phyloP scores from a whole-genome alignment of 2,797 vertebrate species.

The Microctenopoma stevenorrisi region DNA sequence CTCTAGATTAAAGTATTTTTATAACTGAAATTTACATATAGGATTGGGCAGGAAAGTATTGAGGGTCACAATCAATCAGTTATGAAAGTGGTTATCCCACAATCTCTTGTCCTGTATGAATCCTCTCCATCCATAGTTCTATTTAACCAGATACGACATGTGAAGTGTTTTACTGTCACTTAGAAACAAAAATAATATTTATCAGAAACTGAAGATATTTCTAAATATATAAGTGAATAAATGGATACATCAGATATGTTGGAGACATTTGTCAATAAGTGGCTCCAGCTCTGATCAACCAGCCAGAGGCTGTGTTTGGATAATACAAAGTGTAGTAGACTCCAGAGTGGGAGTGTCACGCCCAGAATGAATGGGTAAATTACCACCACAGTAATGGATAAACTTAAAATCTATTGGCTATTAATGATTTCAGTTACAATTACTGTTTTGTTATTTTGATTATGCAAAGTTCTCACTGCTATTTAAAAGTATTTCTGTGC shows the following conservation, averaged over 20 bases:
- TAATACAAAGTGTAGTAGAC: background rate
- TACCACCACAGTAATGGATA: conserved; percentile 15
- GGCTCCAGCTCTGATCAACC: conserved; percentile 2
- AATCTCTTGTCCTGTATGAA: conserved; percentile 6
- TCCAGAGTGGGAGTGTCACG: background rate
- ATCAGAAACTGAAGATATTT: conserved; percentile 28
- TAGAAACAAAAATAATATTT: conserved; percentile 26
- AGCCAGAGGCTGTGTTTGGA: background rate
- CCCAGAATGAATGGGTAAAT: background rate
- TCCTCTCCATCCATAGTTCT: background rate
- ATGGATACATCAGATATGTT: background rate
- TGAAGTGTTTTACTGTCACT: conserved; percentile 22
- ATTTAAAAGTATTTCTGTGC: conserved; percentile 6
- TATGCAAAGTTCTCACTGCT: conserved; percentile 12
- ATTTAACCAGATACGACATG: conserved; percentile 4
- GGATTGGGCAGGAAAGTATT: conserved; percentile 3
- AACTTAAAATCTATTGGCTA: conserved; percentile 4
- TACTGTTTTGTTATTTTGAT: background rate
- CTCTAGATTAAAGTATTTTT: conserved; percentile 10
- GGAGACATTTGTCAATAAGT: background rate
- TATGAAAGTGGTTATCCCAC: background rate
- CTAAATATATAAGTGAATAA: conserved; percentile 48
- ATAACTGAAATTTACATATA: background rate
- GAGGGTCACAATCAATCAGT: conserved; percentile 1
- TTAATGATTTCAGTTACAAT: conserved; percentile 2